Base-by-base conservation (phyloP, 2,888 invertebrate species). In the Cetonia aurata region DNA sequence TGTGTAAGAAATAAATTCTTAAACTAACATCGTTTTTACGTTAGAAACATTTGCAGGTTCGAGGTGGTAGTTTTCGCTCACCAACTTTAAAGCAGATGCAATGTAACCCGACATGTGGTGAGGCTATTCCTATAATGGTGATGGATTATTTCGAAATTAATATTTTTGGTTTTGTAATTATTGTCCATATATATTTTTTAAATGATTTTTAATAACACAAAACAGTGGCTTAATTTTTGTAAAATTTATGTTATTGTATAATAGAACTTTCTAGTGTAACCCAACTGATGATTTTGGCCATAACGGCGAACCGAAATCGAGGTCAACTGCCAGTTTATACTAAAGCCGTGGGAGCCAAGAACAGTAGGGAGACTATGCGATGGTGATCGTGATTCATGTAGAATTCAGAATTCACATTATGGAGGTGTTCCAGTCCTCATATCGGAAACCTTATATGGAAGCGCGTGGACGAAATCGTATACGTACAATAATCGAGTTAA, bases 361-460 rank as follows among this genome's bases (percentile, higher is more conserved):
- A 65, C 50, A 50, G 41, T 50, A 65, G 52, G 62, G 19, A 65
- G 50, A 9, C 12, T 46, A 6, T 50, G 44, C 25, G 9, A 33
- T 17, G 12, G 19, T 12, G 19, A 19, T 50, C 37, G 50, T 65
- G 50, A 65, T 57, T 57, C 57, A 57, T 57, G 41, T 65, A 17
- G 37, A 50, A 65, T 33, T 48, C 6, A 33, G 15, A 33, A 62
- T 52, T 62, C 17, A 12, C 12, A 37, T 44, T 19, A 65, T 52
- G 62, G 52, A 65, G 62, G 62, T 65, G 62, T 65, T 17, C 52
- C 31, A 8, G 55, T 56, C 50, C 12, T 33, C 50, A 17, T 50
- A 50, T 57, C 37, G 50, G 62, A 33, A 25, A 50, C 62, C 62
- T 50, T 65, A 65, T 65, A 65, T 65, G 62, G 62, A 37, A 37